Evolutionary conservation across 2,888 invertebrate species (phyloP).

Genomic region (Drepanosiphum platanoidis): DNA sequence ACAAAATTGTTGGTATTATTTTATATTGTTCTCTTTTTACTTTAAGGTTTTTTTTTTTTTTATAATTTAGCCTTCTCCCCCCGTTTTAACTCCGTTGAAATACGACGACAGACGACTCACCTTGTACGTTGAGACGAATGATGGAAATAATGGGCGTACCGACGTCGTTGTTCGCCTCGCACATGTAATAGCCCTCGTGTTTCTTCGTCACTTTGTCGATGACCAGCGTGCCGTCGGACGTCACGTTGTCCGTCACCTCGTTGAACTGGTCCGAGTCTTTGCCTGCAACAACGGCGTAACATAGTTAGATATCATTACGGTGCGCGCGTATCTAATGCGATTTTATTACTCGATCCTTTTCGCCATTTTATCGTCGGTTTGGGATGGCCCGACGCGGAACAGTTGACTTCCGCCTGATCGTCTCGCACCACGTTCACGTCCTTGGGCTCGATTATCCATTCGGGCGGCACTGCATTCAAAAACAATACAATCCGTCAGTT

Average conservation of each 20-base stretch:
- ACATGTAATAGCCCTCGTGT: slow-evolving; percentile 69
- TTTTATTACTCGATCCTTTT: slow-evolving; percentile 67
- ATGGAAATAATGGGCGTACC: slow-evolving; percentile 69
- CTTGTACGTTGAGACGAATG: slow-evolving; percentile 68
- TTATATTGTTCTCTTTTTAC: too few species aligned
- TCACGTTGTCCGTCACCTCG: slow-evolving; percentile 64
- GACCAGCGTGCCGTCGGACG: slow-evolving; percentile 67
- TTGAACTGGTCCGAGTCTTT: slow-evolving; percentile 64
- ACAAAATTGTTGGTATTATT: too few species aligned
- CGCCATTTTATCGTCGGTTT: slow-evolving; percentile 68
- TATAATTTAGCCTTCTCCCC: too few species aligned
- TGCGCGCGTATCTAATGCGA: not conserved
- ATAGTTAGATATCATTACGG: too few species aligned
- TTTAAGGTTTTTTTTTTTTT: too few species aligned
- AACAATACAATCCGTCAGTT: too few species aligned
- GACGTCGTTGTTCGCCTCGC: slow-evolving; percentile 69
- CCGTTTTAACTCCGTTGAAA: too few species aligned
- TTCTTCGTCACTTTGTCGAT: slow-evolving; percentile 67
- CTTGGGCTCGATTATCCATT: slow-evolving; percentile 68
- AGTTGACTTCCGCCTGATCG: slow-evolving; percentile 66
- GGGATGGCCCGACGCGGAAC: slow-evolving; percentile 69
- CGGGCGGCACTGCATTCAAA: slow-evolving; percentile 68
- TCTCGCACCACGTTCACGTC: slow-evolving; percentile 67
- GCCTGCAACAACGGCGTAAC: slow-evolving; percentile 50
- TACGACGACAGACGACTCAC: slow-evolving; percentile 66